These are phyloP conservation scores for Myotis myotis DNA, from an alignment of 2,797 vertebrate species.

Conservation along the genomic window DNA sequence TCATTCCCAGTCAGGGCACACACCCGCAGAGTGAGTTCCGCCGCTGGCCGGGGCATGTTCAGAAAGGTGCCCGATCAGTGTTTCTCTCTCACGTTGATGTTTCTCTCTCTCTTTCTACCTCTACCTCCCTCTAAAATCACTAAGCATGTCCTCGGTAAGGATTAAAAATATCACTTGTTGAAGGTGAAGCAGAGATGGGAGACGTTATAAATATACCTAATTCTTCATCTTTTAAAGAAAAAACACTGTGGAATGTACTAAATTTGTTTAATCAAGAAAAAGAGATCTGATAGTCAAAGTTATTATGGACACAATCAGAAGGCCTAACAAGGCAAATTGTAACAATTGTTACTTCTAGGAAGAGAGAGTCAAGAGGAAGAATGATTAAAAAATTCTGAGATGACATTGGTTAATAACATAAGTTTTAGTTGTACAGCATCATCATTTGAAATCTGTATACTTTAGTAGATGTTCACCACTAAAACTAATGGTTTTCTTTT, in stretches of 20 bases:
- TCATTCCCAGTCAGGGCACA: neutral
- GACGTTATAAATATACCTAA: neutral
- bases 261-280: neutral
- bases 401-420: neutral
- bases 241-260: neutral
- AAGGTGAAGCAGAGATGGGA: neutral
- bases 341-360: neutral
- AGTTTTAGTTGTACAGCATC: neutral
- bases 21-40: neutral
- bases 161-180: neutral
- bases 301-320: neutral
- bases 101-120: neutral
- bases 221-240: neutral
- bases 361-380: neutral
- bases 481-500: neutral
- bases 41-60: rapidly evolving
- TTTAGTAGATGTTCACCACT: neutral
- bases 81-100: neutral
- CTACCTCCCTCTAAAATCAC: neutral
- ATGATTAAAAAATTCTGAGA: neutral
- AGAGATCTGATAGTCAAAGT: neutral
- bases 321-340: neutral
- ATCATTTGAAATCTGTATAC: neutral
- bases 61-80: neutral
- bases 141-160: neutral